phyloP scores from a whole-genome alignment of 2,113 vertebrate genomes.

The Phrynosoma platyrhinos region DNA sequence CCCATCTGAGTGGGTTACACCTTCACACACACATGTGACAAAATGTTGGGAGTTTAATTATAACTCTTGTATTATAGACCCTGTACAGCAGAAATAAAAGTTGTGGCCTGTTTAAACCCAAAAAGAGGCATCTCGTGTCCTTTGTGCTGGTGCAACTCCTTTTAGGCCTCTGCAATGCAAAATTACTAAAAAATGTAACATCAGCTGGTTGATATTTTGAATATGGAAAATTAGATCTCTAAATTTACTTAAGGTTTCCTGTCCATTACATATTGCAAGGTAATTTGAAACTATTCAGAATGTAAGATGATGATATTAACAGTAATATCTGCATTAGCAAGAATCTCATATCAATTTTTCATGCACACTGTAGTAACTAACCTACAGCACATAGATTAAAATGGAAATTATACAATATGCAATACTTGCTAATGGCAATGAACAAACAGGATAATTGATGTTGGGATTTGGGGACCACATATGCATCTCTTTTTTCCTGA shows the following conservation, averaged over 20 bases:
- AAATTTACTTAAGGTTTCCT: neutral
- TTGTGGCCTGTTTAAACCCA: no score
- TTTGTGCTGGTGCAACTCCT: neutral
- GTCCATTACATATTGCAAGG: neutral
- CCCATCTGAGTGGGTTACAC: no score
- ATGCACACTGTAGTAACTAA: slow-evolving; percentile 6
- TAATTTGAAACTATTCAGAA: slow-evolving; percentile 1
- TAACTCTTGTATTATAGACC: no score
- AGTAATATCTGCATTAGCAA: slow-evolving; percentile 20
- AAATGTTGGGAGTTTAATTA: no score
- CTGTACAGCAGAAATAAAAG: no score
- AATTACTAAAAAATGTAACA: neutral
- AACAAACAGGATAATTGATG: slow-evolving; percentile 36
- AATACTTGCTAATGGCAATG: slow-evolving; percentile 36
- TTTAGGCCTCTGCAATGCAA: neutral
- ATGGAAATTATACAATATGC: slow-evolving; percentile 35
- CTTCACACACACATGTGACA: no score
- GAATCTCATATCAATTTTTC: slow-evolving; percentile 12
- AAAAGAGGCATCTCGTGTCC: no score
- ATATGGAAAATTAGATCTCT: neutral
- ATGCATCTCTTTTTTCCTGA: slow-evolving; percentile 17
- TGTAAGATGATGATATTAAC: slow-evolving; percentile 1
- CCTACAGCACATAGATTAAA: slow-evolving; percentile 30
- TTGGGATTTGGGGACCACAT: slow-evolving; percentile 35
- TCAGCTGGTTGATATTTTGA: neutral